Evolutionary conservation across 1,140 invertebrate genomes (phyloP), one percentile per base, ranked within the genome.

Genomic region (Ladona fulva): DNA sequence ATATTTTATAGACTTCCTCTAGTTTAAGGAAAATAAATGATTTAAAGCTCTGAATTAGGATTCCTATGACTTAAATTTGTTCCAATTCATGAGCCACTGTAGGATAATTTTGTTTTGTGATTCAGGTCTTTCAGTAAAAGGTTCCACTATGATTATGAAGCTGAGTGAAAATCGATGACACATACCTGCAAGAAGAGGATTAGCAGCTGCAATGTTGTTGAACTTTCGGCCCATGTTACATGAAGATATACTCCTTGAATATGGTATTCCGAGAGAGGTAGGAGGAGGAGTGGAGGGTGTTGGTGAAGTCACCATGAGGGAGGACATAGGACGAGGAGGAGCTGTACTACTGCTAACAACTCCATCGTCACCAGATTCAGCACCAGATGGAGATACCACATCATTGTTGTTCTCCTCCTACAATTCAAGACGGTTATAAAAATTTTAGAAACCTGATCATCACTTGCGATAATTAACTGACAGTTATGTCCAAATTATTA

Each of bases 111-210:
- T 1, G 1, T 37, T 37, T 37, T 37, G 29, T 37, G 1, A 1
- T 37, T 5, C 29, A 5, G 29, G 3, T n/a, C 8, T 37, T 8
- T 37, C 29, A 37, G 29, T 1, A 8, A 37, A 5, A 37, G 8
- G 29, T 1, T 37, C 29, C 1, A 37, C 29, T 5, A 37, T 37
- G 29, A 5, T 5, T 37, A 8, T 37, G 8, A 37, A 37, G 29
- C 3, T 66, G 52, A 16, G 14, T 66, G 42, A n/a, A 76, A n/a
- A 12, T 76, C 24, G n/a, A 78, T 29, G 24, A 44, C 74, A 83
- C 83, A 83, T 83, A 90, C 89, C 89, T 83, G 93, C 93, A 79
- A 95, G 86, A 73, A 95, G 86, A 42, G 93, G 93, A 84, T 95
- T 95, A 19, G 91, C 91, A 0, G 92, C 92, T 0, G 92, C 93